phyloP scores from a whole-genome alignment of 2,113 vertebrate genomes.

The Sander vitreus region DNA sequence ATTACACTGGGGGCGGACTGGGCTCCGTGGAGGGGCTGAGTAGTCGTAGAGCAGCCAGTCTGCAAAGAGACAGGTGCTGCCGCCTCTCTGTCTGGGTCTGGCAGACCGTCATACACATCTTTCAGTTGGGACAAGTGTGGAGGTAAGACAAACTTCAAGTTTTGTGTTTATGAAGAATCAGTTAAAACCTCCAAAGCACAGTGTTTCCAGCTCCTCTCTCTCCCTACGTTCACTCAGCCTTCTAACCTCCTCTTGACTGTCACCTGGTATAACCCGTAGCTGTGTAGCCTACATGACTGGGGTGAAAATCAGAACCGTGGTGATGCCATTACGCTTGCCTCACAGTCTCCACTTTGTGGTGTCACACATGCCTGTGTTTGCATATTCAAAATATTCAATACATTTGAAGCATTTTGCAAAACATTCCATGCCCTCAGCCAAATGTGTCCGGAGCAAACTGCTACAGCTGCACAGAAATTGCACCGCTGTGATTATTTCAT shows the following conservation, averaged over 20 bases:
- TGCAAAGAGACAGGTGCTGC: slow-evolving; percentile 89
- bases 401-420: not conserved
- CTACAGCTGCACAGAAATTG: slow-evolving; percentile 45
- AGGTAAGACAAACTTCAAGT: slow-evolving; percentile 86
- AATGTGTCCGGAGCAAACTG: slow-evolving; percentile 13
- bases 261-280: slow-evolving; percentile 81
- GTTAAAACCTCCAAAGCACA: slow-evolving; percentile 8
- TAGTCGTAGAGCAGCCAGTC: slow-evolving; percentile 86
- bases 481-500: slow-evolving; percentile 51
- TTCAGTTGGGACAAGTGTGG: slow-evolving; percentile 98
- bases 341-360: slow-evolving; percentile 13
- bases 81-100: slow-evolving; percentile 95
- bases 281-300: slow-evolving; percentile 66
- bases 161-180: slow-evolving; percentile 34
- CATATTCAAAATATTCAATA: not conserved
- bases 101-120: slow-evolving; percentile 95
- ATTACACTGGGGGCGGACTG: slow-evolving; percentile 95
- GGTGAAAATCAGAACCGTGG: slow-evolving; percentile 57
- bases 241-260: slow-evolving; percentile 56
- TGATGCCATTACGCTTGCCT: slow-evolving; percentile 45
- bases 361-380: slow-evolving; percentile 13
- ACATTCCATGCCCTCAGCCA: not conserved
- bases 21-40: slow-evolving; percentile 96
- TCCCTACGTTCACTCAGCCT: slow-evolving; percentile 27
- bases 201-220: slow-evolving; percentile 19